Evolutionary conservation across 2,113 vertebrate species (phyloP), one percentile per base, ranked within the genome.

Genomic region (Sturnus vulgaris): DNA sequence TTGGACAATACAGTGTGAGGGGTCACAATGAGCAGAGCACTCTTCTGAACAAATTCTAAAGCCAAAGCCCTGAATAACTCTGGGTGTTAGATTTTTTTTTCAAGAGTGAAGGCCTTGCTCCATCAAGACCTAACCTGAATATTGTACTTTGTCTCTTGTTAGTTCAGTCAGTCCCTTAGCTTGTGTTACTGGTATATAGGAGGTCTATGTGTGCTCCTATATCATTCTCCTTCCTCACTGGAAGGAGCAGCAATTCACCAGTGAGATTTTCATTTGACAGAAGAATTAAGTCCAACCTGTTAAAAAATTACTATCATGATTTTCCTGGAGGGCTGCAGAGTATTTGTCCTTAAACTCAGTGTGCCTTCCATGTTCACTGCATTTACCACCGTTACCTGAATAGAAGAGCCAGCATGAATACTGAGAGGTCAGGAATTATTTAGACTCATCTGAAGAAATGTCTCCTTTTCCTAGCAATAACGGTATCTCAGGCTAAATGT

Each of bases 61-160:
- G 91, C 57, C 80, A 94, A 94, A 90, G 44, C 70, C 66, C 72
- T 93, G 57, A 86, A 93, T 86, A 94, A 88, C 90, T 88, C 61
- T 70, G 65, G 16, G 49, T 77, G 57, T 94, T 81, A 92, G 73
- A 86, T 4, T 3, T 57, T 55, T 39, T 82, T 96, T 93, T 24
- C 23, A 69, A 61, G 53, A 83, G 35, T 46, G 64, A 92, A 95
- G 80, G 82, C 23, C n/a, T 90, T 92, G n/a, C 70, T 83, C 57
- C 46, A 63, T 35, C 42, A 86, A 92, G 86, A 79, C 83, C 87
- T 95, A 94, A 93, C 95, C 86, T 81, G 90, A 93, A 70, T 95
- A 97, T 81, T 97, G 72, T 87, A 69, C 83, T 95, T 94, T 80
- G 70, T 70, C 85, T 96, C 49, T 81, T 89, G 40, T 75, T 79